Base-by-base conservation (phyloP, 2,113 vertebrate species). In the Burhinus bistriatus region DNA sequence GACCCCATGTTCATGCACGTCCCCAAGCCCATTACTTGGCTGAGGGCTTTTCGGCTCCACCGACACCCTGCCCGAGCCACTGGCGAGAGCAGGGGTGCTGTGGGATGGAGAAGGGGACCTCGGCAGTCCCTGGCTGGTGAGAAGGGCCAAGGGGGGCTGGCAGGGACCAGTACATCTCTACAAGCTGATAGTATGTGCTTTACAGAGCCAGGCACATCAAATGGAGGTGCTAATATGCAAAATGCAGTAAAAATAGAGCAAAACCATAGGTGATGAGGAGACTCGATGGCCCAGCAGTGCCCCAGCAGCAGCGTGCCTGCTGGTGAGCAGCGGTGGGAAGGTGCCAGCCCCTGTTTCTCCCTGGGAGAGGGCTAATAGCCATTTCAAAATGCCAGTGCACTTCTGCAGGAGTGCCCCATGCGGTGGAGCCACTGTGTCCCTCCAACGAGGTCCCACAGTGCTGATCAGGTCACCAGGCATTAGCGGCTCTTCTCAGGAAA, bases 31-130 rank as follows among this genome's bases (percentile, higher is more conserved):
- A 23, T 71, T 17, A 3, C n/a, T 55, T 14, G 29, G 14, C 38
- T 85, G 55, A 71, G 36, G 49, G 20, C 26, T 69, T 87, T 84
- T 52, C 0, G 0, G 9, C 26, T 65, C 36, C 44, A 9, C 17
- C 0, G 0, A 15, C 3, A 9, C 11, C 4, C 30, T 36, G 30
- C 54, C 32, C 0, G 0, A 83, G 16, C 38, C 29, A 23, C n/a
- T 26, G 36, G 13, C 42, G 55, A 55, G 73, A 92, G 27, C 45
- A 32, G 8, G 36, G 27, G 7, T 69, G 59, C 38, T 0, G 2
- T 59, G 59, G 49, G 44, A 12, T 77, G 58, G n/a, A 42, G 27
- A 64, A 30, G n/a, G 25, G 34, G 10, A 68, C 19, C 5, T 49
- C 3, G 3, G 30, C 23, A 30, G 26, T 23, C 8, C 44, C 16